Conservation (phyloP, 2,888 invertebrate genomes). For the Elysia crispata region DNA sequence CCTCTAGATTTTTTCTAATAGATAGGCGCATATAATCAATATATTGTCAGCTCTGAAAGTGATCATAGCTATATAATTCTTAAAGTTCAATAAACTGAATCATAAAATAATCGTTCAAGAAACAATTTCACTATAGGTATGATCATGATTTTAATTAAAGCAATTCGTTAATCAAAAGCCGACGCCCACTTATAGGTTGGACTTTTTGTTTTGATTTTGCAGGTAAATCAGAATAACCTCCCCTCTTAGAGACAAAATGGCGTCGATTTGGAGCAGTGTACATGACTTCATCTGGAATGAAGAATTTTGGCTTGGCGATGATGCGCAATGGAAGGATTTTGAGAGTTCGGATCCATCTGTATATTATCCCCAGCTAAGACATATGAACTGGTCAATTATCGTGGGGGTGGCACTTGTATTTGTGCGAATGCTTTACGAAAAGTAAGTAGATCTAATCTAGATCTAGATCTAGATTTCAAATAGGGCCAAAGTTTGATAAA, state of each 20-base stretch:
- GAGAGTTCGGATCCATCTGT: conserved; percentile 82
- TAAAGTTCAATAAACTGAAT: too few relatives aligned
- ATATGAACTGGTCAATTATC: conserved; percentile 78
- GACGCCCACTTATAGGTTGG: background rate
- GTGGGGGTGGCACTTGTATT: conserved; percentile 88
- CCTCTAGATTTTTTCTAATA: too few relatives aligned
- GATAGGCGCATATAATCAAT: too few relatives aligned
- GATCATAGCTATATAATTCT: too few relatives aligned
- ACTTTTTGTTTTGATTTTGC: background rate
- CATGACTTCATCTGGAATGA: conserved; percentile 83
- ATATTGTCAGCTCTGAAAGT: too few relatives aligned
- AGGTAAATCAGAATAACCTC: conserved; percentile 34
- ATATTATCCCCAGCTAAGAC: conserved; percentile 64
- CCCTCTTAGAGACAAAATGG: conserved; percentile 51
- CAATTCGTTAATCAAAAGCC: background rate
- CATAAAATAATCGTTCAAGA: too few relatives aligned
- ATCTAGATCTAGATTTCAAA: background rate
- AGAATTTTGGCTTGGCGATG: conserved; percentile 93
- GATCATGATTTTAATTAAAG: too few relatives aligned
- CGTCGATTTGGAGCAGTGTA: conserved; percentile 43
- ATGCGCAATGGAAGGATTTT: conserved; percentile 92
- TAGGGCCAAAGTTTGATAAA: too few relatives aligned
- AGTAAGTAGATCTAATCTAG: conserved; percentile 82
- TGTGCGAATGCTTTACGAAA: conserved; percentile 88
- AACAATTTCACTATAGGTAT: too few relatives aligned